Percentiles rank a stretch among this genome's conserved stretches.
Evolutionary conservation across 2,113 vertebrate genomes (phyloP).

Genomic region (Bucco capensis): DNA sequence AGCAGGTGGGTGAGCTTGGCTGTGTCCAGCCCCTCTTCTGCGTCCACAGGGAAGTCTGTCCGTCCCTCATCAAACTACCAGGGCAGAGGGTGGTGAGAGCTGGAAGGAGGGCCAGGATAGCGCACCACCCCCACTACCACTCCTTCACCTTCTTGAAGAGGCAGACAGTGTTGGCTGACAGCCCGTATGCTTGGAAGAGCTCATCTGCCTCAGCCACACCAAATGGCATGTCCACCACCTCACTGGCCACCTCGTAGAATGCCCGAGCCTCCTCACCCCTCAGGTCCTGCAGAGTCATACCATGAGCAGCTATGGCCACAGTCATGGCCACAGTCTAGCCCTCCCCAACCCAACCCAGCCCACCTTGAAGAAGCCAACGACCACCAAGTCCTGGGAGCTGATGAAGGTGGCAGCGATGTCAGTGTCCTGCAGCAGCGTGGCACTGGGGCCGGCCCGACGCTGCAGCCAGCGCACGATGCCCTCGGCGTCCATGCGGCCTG

Average conservation of each 20-base stretch:
- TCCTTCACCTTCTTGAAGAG: conserved; percentile 87
- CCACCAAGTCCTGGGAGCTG: conserved; percentile 60
- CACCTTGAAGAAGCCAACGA: conserved; percentile 89
- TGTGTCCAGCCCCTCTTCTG: conserved; percentile 67
- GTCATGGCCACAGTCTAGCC: accelerated
- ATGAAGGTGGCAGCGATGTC: conserved; percentile 55
- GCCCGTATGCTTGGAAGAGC: conserved; percentile 79
- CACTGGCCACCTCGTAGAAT: conserved; percentile 69
- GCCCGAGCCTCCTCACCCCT: conserved; percentile 62
- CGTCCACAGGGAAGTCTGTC: conserved; percentile 74
- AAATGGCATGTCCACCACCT: conserved; percentile 73
- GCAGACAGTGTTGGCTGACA: conserved; percentile 73
- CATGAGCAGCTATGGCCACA: accelerated
- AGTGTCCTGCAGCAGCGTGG: conserved; percentile 59
- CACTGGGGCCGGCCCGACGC: conserved; percentile 68
- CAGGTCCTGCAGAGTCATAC: conserved; percentile 69
- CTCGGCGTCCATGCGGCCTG: conserved; percentile 22
- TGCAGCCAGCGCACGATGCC: conserved; percentile 83
- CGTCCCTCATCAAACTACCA: conserved; percentile 82
- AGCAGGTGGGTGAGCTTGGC: conserved; percentile 76
- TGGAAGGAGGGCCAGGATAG: neutral
- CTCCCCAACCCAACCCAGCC: accelerated
- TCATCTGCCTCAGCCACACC: conserved; percentile 71
- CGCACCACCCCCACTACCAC: neutral
- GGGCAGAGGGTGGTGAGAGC: neutral